phyloP scores from a whole-genome alignment of 2,113 vertebrate species.

The Atrichornis clamosus region DNA sequence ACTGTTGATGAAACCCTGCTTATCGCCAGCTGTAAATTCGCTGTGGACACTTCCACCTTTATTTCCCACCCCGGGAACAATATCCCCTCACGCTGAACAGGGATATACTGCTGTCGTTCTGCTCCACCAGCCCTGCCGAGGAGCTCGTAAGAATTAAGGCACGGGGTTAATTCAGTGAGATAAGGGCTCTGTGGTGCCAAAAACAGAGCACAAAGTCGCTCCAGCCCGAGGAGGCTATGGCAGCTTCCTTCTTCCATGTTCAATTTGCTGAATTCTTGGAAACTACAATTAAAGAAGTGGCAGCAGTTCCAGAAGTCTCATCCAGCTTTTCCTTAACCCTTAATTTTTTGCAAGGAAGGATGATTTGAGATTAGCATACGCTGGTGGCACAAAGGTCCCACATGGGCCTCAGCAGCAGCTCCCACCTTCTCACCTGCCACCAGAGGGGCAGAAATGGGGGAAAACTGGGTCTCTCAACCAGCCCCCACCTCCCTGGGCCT shows the following conservation, averaged over 20 bases:
- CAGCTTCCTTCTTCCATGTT: conserved; percentile 51
- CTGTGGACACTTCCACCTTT: conserved; percentile 39
- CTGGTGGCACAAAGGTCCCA: background rate
- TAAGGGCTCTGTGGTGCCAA: conserved; percentile 46
- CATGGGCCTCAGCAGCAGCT: background rate
- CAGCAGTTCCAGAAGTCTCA: conserved; percentile 12
- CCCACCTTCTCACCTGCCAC: background rate
- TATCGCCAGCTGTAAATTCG: conserved; percentile 67
- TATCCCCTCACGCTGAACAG: background rate
- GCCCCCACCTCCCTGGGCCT: rapidly evolving
- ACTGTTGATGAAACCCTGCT: conserved; percentile 56
- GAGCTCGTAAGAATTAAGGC: conserved; percentile 54
- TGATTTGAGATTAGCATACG: background rate
- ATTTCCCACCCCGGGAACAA: conserved; percentile 46
- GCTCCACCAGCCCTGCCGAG: background rate
- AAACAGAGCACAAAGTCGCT: conserved; percentile 19
- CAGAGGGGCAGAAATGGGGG: background rate
- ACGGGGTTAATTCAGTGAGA: conserved; percentile 38
- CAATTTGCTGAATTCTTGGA: conserved; percentile 66
- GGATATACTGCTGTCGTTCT: background rate
- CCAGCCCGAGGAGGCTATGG: conserved; percentile 22
- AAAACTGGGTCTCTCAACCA: background rate
- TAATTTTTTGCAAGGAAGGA: conserved; percentile 14
- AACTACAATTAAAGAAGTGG: conserved; percentile 45
- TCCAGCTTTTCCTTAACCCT: conserved; percentile 44